Percentiles rank a stretch among this genome's conserved stretches.
Evolutionary conservation across 2,797 vertebrate species (phyloP).

Genomic region (Gambusia yucatana): DNA sequence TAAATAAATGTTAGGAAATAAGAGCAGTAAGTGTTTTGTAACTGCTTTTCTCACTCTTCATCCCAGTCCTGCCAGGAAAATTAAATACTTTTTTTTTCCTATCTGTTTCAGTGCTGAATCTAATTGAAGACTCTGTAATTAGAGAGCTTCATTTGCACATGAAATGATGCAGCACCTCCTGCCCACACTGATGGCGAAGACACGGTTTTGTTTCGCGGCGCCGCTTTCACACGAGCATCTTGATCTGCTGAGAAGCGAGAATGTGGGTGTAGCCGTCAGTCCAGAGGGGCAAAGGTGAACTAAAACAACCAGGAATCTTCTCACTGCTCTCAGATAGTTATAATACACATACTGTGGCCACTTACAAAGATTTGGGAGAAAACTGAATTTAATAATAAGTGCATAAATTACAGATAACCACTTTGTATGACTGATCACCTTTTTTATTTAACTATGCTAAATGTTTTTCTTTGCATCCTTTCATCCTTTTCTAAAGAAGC

Average conservation of each 20-base stretch:
- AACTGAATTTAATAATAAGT: not conserved
- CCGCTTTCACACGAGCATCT: constrained; percentile 17
- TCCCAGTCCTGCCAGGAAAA: constrained; percentile 17
- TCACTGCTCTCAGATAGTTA: not conserved
- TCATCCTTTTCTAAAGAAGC: too few species aligned
- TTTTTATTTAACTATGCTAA: not conserved
- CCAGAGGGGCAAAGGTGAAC: constrained; percentile 3
- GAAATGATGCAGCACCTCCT: constrained; percentile 45
- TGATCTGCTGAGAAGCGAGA: constrained; percentile 22
- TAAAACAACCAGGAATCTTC: constrained; percentile 1
- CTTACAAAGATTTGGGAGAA: not conserved
- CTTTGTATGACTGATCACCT: not conserved
- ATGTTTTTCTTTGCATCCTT: not conserved
- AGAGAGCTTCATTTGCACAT: constrained; percentile 60
- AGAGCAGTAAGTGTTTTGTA: constrained; percentile 19
- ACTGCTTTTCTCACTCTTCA: constrained; percentile 12
- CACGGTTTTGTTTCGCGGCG: constrained; percentile 25
- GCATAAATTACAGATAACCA: not conserved
- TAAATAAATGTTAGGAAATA: constrained; percentile 8
- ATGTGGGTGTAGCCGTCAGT: constrained; percentile 1
- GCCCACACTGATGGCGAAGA: constrained; percentile 36
- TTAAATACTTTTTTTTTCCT: not conserved
- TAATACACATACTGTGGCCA: not conserved
- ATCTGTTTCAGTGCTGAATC: constrained; percentile 20
- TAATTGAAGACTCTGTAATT: constrained; percentile 51